Conservation (phyloP, 2,797 vertebrate genomes). For the Sebastolobus alascanus region DNA sequence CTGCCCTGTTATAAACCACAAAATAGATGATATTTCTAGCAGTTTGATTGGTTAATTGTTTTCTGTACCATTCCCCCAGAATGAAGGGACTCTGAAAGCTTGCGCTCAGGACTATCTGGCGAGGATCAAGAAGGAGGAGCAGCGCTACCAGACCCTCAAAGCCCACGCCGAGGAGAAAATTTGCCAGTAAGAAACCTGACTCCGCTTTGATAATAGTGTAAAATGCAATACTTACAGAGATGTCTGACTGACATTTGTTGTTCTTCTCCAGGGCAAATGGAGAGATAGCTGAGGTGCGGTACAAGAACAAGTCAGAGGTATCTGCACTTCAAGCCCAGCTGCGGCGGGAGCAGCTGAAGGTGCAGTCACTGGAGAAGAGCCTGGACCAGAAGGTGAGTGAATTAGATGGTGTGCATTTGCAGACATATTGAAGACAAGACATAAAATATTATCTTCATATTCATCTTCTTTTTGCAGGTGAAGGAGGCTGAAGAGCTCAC, state of each 20-base stretch:
- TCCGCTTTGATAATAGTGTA: background rate
- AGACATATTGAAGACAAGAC: background rate
- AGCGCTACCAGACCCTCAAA: constrained; percentile 93
- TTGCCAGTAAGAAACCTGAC: constrained; percentile 81
- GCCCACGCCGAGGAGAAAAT: constrained; percentile 95
- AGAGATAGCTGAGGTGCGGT: constrained; percentile 90
- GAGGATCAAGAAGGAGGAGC: constrained; percentile 90
- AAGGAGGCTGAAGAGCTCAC: constrained; percentile 94
- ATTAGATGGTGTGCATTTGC: background rate
- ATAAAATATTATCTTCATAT: background rate
- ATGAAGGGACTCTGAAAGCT: constrained; percentile 93
- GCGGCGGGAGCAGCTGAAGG: constrained; percentile 91
- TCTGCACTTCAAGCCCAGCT: constrained; percentile 88
- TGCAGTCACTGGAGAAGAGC: constrained; percentile 90
- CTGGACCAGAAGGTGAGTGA: constrained; percentile 92
- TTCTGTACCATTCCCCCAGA: constrained; percentile 77
- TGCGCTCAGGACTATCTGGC: constrained; percentile 89
- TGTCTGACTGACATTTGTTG: constrained; percentile 2
- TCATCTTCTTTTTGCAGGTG: constrained; percentile 75
- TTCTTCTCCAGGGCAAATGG: constrained; percentile 87
- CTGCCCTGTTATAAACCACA: background rate
- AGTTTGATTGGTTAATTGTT: background rate
- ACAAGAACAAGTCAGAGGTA: constrained; percentile 86
- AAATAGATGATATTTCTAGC: background rate
- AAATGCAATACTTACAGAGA: background rate